Conservation (phyloP, 1,140 invertebrate genomes). For the Cyrtorhinus lividipennis region DNA sequence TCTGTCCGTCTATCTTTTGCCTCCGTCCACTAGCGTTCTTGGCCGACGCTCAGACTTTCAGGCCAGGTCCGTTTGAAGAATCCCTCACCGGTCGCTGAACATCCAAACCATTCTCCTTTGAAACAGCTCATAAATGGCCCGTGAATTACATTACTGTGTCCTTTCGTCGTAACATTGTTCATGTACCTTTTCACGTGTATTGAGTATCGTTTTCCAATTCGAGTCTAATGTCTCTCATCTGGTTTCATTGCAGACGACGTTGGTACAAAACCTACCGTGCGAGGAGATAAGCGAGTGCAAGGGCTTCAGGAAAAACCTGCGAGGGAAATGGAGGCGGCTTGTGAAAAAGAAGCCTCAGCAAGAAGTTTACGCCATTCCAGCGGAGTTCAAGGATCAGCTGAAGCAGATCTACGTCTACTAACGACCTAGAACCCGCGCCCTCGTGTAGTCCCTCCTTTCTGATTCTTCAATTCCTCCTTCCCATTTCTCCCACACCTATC, state of each 20-base stretch:
- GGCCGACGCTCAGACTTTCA: no score
- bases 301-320: constrained; percentile 64
- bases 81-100: no score
- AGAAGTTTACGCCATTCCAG: constrained; percentile 67
- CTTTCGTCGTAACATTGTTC: no score
- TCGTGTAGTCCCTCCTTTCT: background rate
- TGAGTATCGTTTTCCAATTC: background rate
- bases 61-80: no score
- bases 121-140: background rate
- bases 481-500: background rate
- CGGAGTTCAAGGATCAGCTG: constrained; percentile 68
- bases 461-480: no score
- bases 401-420: constrained; percentile 81
- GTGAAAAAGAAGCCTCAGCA: constrained; percentile 63
- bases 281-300: constrained; percentile 53
- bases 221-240: constrained; percentile 12
- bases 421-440: constrained; percentile 23
- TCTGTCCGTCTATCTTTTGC: no score
- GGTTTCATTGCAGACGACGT: constrained; percentile 30
- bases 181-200: background rate
- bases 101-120: no score
- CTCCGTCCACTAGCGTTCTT: no score
- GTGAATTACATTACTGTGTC: no score
- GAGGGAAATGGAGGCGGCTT: constrained; percentile 61
- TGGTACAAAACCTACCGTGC: constrained; percentile 51